Evolutionary conservation across 2,888 invertebrate species (phyloP).

Genomic region (Euplagia quadripunctaria): DNA sequence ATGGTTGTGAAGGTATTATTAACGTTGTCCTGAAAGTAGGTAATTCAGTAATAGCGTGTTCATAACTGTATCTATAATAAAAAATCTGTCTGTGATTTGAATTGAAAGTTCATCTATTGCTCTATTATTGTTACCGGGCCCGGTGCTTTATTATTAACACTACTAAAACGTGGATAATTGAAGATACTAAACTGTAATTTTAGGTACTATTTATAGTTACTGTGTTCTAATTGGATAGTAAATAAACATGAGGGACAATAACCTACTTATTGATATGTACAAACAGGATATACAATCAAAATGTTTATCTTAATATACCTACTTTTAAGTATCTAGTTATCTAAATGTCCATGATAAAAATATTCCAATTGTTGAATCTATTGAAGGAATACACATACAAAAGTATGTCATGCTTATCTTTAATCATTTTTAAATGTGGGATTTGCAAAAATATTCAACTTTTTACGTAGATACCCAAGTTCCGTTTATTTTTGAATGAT

Average conservation of each 20-base stretch:
- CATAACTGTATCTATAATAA: conserved; percentile 25
- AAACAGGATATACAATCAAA: conserved; percentile 3
- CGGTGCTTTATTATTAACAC: conserved; percentile 26
- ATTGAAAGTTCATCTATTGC: conserved; percentile 36
- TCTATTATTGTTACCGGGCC: conserved; percentile 31
- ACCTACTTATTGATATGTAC: conserved; percentile 55
- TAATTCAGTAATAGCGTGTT: conserved; percentile 20
- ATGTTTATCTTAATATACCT: conserved; percentile 15
- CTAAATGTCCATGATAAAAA: conserved; percentile 21
- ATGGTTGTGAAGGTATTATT: conserved; percentile 53
- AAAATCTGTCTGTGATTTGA: conserved; percentile 33
- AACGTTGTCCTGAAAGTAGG: conserved; percentile 33
- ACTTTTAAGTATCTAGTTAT: conserved; percentile 11
- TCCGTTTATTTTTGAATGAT: not conserved
- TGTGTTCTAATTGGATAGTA: conserved; percentile 51
- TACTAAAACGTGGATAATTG: not conserved
- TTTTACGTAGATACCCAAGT: not conserved
- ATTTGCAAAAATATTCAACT: not conserved
- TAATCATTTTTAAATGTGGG: not conserved
- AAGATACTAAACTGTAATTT: not conserved
- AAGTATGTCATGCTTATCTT: conserved; percentile 65
- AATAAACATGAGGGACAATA: conserved; percentile 67
- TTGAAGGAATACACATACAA: conserved; percentile 45
- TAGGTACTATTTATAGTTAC: conserved; percentile 49
- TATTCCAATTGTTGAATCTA: conserved; percentile 1